Percentiles rank a stretch among this genome's conserved stretches.
Conservation (phyloP, 37 sponge, comb jelly and placozoan species). For the Hexactinellida sp. region DNA sequence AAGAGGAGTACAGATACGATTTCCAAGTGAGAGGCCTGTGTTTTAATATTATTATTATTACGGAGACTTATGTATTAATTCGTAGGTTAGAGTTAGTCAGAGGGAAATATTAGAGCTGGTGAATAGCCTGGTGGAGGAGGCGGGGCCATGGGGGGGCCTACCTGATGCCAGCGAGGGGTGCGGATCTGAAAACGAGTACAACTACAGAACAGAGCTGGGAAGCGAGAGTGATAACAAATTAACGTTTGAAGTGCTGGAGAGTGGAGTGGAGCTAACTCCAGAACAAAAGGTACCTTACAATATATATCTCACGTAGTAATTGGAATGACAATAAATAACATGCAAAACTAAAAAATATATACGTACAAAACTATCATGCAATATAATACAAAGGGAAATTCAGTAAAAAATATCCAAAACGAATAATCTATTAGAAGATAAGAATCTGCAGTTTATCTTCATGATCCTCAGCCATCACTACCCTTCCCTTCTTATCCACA, state of each 20-base stretch:
- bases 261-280: not conserved
- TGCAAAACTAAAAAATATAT: not conserved
- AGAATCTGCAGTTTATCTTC: not conserved
- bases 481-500: slow-evolving; percentile 13
- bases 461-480: slow-evolving; percentile 12
- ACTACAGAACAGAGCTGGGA: not conserved
- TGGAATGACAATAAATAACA: not conserved
- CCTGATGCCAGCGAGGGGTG: not conserved
- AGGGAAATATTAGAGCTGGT: not conserved
- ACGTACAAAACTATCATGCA: not conserved
- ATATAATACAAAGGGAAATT: not conserved
- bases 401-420: not conserved
- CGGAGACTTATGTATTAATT: too few species aligned
- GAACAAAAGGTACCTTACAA: not conserved
- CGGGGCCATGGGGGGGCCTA: not conserved
- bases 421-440: not conserved
- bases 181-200: not conserved
- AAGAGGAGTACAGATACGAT: slow-evolving; percentile 8
- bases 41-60: too few species aligned
- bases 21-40: not conserved
- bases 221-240: not conserved
- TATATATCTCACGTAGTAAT: not conserved
- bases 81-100: slow-evolving; percentile 11
- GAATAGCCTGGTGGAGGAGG: not conserved
- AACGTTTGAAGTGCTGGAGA: not conserved